phyloP scores from a whole-genome alignment of 2,888 invertebrate genomes.

The Biston stratarius region DNA sequence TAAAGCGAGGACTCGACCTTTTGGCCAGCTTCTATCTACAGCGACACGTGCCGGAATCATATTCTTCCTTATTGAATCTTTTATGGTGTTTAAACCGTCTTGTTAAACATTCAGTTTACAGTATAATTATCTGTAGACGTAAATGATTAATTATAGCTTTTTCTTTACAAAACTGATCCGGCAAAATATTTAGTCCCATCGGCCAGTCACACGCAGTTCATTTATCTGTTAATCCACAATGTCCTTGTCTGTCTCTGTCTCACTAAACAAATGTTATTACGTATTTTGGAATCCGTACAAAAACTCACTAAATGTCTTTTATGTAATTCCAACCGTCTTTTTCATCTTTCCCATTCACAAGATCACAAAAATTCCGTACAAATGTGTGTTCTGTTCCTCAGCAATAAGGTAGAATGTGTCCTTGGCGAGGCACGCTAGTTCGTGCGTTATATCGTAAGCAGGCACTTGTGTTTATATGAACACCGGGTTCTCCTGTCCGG shows the following conservation, averaged over 20 bases:
- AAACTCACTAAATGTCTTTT: background rate
- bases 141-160: background rate
- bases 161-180: too few relatives aligned
- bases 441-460: slow-evolving; percentile 67
- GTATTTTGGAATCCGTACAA: slow-evolving; percentile 3
- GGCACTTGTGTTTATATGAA: slow-evolving; percentile 95
- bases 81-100: slow-evolving; percentile 2
- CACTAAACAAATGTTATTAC: slow-evolving; percentile 8
- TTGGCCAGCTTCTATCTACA: slow-evolving; percentile 31
- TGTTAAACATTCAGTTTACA: background rate
- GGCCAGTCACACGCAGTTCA: background rate
- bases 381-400: slow-evolving; percentile 1
- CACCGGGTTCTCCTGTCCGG: slow-evolving; percentile 99
- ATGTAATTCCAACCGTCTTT: background rate
- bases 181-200: background rate
- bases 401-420: slow-evolving; percentile 29
- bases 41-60: slow-evolving; percentile 22
- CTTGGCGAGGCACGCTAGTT: slow-evolving; percentile 35
- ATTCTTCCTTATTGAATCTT: slow-evolving; percentile 18
- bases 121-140: background rate
- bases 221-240: background rate
- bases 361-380: background rate
- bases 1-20: slow-evolving; percentile 45
- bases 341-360: background rate
- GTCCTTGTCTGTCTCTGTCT: background rate